These are phyloP conservation scores for Caenorhabditis virilis DNA, from an alignment of 2,888 invertebrate species.

Conservation along the genomic window DNA sequence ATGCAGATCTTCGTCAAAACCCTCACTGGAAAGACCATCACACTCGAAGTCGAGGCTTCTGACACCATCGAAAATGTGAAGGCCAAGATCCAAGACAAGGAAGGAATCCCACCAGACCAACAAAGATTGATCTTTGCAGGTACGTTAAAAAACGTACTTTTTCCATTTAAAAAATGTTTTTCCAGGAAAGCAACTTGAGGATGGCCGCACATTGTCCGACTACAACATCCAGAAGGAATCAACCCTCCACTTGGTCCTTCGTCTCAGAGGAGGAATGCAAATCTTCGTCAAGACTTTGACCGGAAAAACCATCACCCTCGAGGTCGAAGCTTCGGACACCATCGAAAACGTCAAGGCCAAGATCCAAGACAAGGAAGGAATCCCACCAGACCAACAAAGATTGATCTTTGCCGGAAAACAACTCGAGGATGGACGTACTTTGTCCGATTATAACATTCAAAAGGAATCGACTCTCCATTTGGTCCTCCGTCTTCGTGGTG, in stretches of 20 bases:
- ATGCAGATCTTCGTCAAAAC: slow-evolving; percentile 94
- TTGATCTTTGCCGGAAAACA: slow-evolving; percentile 69
- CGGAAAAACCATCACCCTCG: slow-evolving; percentile 80
- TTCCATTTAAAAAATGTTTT: slow-evolving; percentile 3
- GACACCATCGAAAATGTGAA: slow-evolving; percentile 51
- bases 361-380: slow-evolving; percentile 49
- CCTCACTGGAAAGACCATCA: slow-evolving; percentile 85
- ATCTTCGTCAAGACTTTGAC: slow-evolving; percentile 88
- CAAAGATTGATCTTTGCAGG: slow-evolving; percentile 48
- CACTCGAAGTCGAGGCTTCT: slow-evolving; percentile 45
- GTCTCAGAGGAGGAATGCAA: slow-evolving; percentile 77
- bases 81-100: slow-evolving; percentile 49
- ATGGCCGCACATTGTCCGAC: slow-evolving; percentile 52
- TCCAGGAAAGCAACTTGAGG: slow-evolving; percentile 70
- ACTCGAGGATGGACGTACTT: slow-evolving; percentile 67
- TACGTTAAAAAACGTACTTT: background rate
- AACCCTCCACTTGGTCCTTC: slow-evolving; percentile 45
- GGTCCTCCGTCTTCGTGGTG: slow-evolving; percentile 49
- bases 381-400: slow-evolving; percentile 47
- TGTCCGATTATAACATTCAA: slow-evolving; percentile 54
- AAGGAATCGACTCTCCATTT: slow-evolving; percentile 50
- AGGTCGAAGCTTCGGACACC: slow-evolving; percentile 47
- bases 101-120: slow-evolving; percentile 49
- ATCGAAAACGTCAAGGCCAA: slow-evolving; percentile 50
- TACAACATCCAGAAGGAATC: slow-evolving; percentile 54